A percentile compares a stretch with the other conserved stretches of the same genome.
Conservation (phyloP, 2,113 vertebrate species). For the Mastomys coucha region DNA sequence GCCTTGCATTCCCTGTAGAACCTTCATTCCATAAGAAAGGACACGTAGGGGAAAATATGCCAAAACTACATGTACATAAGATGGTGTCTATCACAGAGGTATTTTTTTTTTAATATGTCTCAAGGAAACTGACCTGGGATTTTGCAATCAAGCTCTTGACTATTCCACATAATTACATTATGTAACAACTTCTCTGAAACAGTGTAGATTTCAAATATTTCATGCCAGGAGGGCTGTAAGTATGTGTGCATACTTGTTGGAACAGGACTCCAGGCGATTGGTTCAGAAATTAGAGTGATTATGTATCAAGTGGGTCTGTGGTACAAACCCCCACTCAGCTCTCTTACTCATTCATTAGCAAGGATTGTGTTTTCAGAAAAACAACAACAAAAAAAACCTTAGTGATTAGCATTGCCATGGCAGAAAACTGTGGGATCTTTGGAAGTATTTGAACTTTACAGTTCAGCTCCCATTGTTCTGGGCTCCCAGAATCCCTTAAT, state of each 20-base stretch:
- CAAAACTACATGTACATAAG: background rate
- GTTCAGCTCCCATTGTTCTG: background rate
- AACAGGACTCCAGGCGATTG: background rate
- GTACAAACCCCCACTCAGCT: background rate
- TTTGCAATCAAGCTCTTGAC: background rate
- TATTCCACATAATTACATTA: conserved; percentile 5
- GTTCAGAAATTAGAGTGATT: conserved; percentile 39
- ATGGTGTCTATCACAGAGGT: background rate
- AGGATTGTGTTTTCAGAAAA: background rate
- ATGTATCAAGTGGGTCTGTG: background rate
- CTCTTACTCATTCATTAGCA: background rate
- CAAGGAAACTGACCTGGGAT: conserved; percentile 41
- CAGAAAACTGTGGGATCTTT: background rate
- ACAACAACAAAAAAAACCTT: background rate
- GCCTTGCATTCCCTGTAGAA: background rate
- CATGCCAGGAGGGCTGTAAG: background rate
- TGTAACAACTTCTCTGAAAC: conserved; percentile 41
- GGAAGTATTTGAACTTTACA: background rate
- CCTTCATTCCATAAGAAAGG: conserved; percentile 16
- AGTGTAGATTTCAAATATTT: conserved; percentile 52
- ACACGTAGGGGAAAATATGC: background rate
- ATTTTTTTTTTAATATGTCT: conserved; percentile 24
- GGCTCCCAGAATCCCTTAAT: conserved; percentile 2
- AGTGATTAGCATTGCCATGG: background rate
- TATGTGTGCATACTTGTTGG: background rate